phyloP scores from a whole-genome alignment of 2,888 invertebrate species.

The Drosophila quasianomalipes region DNA sequence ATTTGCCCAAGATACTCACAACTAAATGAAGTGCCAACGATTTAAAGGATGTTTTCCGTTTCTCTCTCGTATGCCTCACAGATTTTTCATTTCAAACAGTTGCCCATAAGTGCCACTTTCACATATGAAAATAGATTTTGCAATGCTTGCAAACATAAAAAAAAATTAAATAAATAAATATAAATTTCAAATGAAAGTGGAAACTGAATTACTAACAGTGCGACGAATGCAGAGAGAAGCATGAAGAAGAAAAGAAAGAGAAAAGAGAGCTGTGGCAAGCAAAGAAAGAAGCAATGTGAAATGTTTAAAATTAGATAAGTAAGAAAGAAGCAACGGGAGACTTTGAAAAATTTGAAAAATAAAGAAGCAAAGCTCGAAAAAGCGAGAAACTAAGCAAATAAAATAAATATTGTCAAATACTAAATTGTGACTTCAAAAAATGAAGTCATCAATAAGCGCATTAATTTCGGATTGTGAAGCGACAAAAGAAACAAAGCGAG shows the following conservation, averaged over 20 bases:
- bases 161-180: not conserved
- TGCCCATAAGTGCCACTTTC: constrained; percentile 34
- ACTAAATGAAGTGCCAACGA: constrained; percentile 43
- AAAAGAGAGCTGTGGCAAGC: not conserved
- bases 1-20: constrained; percentile 43
- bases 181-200: constrained; percentile 11
- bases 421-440: not conserved
- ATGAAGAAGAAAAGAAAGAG: not conserved
- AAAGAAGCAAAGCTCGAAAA: not conserved
- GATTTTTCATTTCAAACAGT: constrained; percentile 22
- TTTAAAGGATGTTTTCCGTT: constrained; percentile 26
- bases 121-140: constrained; percentile 22
- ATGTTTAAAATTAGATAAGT: not conserved
- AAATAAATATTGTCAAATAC: not conserved
- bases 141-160: not conserved
- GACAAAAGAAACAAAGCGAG: not conserved
- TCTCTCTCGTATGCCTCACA: constrained; percentile 6
- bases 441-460: not conserved
- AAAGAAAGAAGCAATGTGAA: not conserved
- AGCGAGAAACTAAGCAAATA: not conserved
- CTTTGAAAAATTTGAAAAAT: not conserved
- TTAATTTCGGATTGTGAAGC: not conserved
- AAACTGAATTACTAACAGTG: constrained; percentile 2
- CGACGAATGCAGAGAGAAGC: not conserved
- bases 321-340: not conserved